Conservation (phyloP, 2,888 invertebrate genomes). For the Diadromus collaris region DNA sequence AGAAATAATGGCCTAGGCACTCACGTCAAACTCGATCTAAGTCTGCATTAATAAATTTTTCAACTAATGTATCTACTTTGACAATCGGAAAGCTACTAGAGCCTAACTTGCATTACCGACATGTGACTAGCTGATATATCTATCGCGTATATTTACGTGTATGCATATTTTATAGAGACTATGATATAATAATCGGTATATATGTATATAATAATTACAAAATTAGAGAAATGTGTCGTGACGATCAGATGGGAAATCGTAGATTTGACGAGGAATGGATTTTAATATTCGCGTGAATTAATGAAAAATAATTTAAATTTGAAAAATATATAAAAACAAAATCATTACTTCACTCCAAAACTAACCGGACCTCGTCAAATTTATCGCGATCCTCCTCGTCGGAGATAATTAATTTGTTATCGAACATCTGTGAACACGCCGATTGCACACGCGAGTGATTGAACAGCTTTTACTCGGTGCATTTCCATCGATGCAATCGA, state of each 20-base stretch:
- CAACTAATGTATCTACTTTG: conserved; percentile 71
- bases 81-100: conserved; percentile 73
- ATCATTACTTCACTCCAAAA: background rate
- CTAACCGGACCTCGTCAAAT: background rate
- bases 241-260: conserved; percentile 6
- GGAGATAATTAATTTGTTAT: conserved; percentile 12
- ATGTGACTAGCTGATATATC: conserved; percentile 41
- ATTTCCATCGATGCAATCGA: conserved; percentile 6
- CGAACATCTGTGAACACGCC: conserved; percentile 3
- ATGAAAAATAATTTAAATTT: no score
- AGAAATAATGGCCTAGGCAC: conserved; percentile 49
- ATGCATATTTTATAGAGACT: conserved; percentile 50
- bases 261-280: conserved; percentile 4
- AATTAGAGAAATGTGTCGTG: conserved; percentile 19
- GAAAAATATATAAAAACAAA: background rate
- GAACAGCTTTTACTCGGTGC: background rate
- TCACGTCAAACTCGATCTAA: conserved; percentile 44
- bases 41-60: conserved; percentile 46
- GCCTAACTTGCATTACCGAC: conserved; percentile 48
- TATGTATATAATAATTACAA: conserved; percentile 11
- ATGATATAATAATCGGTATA: conserved; percentile 22
- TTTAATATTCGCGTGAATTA: conserved; percentile 7
- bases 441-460: conserved; percentile 11
- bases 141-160: conserved; percentile 45
- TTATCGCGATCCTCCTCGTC: background rate